A percentile compares a stretch with the other conserved stretches of the same genome.
Evolutionary conservation across 2,888 invertebrate species (phyloP).

Genomic region (Omphaloscelis lunosa): DNA sequence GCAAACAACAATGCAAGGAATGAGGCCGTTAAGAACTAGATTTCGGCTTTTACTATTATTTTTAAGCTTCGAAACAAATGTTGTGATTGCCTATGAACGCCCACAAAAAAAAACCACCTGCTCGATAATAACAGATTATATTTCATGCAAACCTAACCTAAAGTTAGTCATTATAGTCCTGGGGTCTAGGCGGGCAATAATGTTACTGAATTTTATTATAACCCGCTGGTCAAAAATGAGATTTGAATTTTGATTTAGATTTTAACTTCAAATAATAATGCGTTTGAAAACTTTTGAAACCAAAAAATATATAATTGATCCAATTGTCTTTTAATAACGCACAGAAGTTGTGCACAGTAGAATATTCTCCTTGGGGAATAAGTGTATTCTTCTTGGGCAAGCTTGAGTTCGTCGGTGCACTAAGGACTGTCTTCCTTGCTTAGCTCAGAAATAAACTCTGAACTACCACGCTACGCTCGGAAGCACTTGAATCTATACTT

Average conservation of each 20-base stretch:
- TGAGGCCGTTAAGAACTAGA: conserved; percentile 33
- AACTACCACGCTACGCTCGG: too few species aligned
- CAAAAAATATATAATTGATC: too few species aligned
- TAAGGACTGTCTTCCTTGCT: too few species aligned
- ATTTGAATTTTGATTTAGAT: too few species aligned
- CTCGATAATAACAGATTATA: background rate
- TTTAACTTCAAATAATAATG: background rate
- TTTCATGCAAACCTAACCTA: background rate
- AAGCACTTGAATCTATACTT: too few species aligned
- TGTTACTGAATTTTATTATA: background rate
- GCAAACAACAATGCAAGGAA: conserved; percentile 46
- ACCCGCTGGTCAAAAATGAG: background rate
- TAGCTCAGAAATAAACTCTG: too few species aligned
- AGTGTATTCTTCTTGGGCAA: too few species aligned
- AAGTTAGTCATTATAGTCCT: background rate
- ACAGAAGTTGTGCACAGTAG: too few species aligned
- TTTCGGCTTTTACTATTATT: background rate
- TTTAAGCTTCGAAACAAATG: background rate
- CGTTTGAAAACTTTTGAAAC: too few species aligned
- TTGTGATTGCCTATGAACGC: background rate
- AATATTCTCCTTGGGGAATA: too few species aligned
- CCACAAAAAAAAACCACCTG: background rate
- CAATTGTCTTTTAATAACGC: too few species aligned
- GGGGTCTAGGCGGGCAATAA: background rate
- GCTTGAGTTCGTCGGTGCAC: too few species aligned